These are phyloP conservation scores for Prietella phreatophila DNA, from an alignment of 2,113 vertebrate species.

Conservation along the genomic window DNA sequence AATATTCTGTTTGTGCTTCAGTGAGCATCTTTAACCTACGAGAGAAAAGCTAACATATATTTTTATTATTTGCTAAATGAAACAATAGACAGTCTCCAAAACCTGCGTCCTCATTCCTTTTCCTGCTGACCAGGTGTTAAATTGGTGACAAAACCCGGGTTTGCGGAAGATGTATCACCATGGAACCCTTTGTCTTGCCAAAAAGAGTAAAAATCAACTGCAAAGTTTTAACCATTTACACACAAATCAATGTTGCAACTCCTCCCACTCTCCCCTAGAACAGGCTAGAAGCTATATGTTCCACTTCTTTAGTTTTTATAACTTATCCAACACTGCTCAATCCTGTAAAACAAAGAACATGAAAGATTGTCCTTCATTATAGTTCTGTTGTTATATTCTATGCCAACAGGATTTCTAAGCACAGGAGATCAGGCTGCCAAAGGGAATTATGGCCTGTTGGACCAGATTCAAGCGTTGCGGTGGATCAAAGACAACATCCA, in stretches of 20 bases:
- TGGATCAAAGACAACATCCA: slow-evolving; percentile 98
- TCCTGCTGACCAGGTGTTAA: neutral
- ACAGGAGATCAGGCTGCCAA: slow-evolving; percentile 96
- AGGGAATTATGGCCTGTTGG: slow-evolving; percentile 94
- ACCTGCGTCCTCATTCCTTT: neutral
- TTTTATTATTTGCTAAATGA: neutral
- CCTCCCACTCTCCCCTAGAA: neutral
- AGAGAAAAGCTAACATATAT: too few species aligned
- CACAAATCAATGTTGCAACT: neutral
- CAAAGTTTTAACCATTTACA: neutral
- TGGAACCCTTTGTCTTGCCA: neutral
- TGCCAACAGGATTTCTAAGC: slow-evolving; percentile 88
- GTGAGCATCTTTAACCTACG: neutral
- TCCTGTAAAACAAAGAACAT: neutral
- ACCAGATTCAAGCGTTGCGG: slow-evolving; percentile 93
- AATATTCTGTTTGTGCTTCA: neutral
- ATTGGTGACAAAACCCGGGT: neutral
- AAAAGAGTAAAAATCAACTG: neutral
- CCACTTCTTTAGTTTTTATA: neutral
- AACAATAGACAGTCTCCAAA: neutral
- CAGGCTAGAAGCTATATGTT: neutral
- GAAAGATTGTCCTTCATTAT: neutral
- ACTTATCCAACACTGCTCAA: neutral
- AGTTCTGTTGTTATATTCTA: slow-evolving; percentile 29
- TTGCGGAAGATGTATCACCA: neutral